Percentiles rank a stretch among this genome's conserved stretches.
These are phyloP conservation scores for Ceratotherium simum DNA, from an alignment of 2,113 vertebrate species.

Conservation along the genomic window DNA sequence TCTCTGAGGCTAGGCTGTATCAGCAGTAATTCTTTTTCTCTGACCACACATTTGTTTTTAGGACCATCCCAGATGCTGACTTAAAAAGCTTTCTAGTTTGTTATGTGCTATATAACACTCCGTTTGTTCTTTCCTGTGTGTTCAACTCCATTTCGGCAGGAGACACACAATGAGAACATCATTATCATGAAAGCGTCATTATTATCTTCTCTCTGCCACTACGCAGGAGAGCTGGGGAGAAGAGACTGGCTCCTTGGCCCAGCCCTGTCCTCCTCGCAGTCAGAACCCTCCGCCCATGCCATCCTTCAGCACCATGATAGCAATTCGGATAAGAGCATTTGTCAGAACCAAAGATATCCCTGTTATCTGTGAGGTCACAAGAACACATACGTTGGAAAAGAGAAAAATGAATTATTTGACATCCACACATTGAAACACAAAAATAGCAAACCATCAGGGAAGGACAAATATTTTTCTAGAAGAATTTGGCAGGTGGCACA, in stretches of 20 bases:
- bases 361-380: not conserved
- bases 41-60: slow-evolving; percentile 23
- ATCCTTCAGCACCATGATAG: not conserved
- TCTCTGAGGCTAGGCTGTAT: not conserved
- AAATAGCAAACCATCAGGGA: not conserved
- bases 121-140: not conserved
- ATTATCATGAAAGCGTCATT: not conserved
- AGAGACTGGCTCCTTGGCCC: not conserved
- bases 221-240: not conserved
- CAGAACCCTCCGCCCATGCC: not conserved
- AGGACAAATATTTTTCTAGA: slow-evolving; percentile 16
- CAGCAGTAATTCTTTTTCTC: slow-evolving; percentile 37
- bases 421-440: not conserved
- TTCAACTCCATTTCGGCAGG: not conserved
- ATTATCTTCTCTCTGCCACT: not conserved
- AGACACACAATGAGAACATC: not conserved
- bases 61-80: not conserved
- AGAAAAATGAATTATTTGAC: not conserved
- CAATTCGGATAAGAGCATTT: not conserved
- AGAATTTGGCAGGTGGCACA: not conserved
- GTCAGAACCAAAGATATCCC: not conserved
- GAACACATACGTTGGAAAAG: not conserved
- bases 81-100: slow-evolving; percentile 20
- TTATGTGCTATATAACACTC: not conserved
- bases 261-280: too few species aligned